Base-by-base conservation (phyloP, 35 echinoderm and acorn worm species). In the Chiridota heheva region DNA sequence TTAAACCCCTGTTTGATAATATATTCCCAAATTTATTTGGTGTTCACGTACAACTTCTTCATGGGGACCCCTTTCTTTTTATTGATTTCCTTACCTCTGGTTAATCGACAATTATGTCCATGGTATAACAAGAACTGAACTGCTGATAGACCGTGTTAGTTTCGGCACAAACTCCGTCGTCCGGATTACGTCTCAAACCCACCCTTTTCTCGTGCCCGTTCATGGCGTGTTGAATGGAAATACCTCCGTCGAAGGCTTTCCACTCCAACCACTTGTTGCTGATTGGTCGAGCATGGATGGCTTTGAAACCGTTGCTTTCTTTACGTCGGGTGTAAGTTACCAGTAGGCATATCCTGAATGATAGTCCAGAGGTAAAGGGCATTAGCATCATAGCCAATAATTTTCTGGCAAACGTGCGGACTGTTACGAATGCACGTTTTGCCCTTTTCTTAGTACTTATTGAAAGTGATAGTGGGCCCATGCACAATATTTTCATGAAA, bases 321-420 rank as follows among this genome's bases (percentile, higher is more conserved):
- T 37, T 58, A 1, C 74, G 4, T 33, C 74, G 28, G 5, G 28
- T 8, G 8, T n/a, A 10, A 35, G 17, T 28, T 30, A 38, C 74
- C 51, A 31, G 74, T 78, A 7, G 74, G n/a, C n/a, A n/a, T n/a
- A n/a, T n/a, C n/a, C n/a, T 78, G 74, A 18, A 0, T 78, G 3
- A 78, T 8, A 27, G 74, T 33, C 47, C 47, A 78, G 20, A 78
- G 55, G 42, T 78, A 78, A 7, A 78, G 31, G 10, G 48, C 51
- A 1, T 78, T 78, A 38, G 74, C 74, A 45, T 78, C 74, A 78
- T 36, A 60, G 7, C 53, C 25, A 58, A 30, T 0, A 30, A 78
- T 60, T 45, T 78, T 60, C 43, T 78, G n/a, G 34, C 74, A 76
- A 7, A 76, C 13, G 47, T 76, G 47, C 8, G 7, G 32, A n/a